phyloP scores from a whole-genome alignment of 2,888 invertebrate genomes.

The Ornithoptera priamus region DNA sequence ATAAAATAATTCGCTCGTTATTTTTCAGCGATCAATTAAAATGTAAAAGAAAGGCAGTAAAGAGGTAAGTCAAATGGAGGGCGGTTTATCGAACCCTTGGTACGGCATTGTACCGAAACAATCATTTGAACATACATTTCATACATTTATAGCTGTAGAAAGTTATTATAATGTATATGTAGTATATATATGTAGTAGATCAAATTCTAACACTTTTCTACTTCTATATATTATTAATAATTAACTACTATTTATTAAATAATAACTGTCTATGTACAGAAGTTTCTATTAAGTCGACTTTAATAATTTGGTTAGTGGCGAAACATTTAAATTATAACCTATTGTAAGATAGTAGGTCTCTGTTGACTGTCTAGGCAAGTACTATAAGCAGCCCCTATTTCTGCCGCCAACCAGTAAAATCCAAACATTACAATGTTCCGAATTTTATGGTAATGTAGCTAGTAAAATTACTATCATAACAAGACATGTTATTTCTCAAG shows the following conservation, averaged over 20 bases:
- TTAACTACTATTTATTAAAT: not conserved
- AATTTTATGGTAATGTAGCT: too few species aligned
- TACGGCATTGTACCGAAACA: slow-evolving; percentile 30
- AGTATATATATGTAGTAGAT: too few species aligned
- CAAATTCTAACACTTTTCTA: too few species aligned
- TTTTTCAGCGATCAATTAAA: not conserved
- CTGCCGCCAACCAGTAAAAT: too few species aligned
- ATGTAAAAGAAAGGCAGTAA: not conserved
- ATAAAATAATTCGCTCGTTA: not conserved
- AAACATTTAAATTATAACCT: not conserved
- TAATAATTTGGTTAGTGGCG: not conserved
- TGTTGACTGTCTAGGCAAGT: too few species aligned
- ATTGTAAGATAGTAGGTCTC: too few species aligned
- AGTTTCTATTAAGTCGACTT: too few species aligned
- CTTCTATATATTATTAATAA: too few species aligned
- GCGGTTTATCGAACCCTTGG: slow-evolving; percentile 41
- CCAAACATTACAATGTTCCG: too few species aligned
- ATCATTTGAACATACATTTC: slow-evolving; percentile 24
- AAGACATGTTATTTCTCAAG: too few species aligned
- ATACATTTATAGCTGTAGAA: not conserved
- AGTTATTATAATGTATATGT: not conserved
- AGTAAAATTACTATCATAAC: too few species aligned
- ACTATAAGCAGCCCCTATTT: too few species aligned
- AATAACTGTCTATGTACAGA: not conserved
- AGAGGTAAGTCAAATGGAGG: slow-evolving; percentile 30